Evolutionary conservation across 2,113 vertebrate genomes (phyloP).

Genomic region (Rissa tridactyla): DNA sequence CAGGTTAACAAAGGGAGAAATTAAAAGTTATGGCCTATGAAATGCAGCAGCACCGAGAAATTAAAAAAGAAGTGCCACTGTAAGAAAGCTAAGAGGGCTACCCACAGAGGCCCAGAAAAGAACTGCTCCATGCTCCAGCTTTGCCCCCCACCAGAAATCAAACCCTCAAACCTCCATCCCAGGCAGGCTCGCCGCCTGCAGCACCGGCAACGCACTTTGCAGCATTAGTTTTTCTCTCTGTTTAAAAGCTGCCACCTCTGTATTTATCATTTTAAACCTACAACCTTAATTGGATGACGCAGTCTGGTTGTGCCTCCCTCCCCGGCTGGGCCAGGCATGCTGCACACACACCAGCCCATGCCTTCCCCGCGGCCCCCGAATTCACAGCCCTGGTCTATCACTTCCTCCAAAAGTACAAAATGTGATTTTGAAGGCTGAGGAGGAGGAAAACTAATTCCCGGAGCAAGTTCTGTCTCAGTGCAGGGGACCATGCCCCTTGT

Average conservation of each 20-base stretch:
- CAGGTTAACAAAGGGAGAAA: background rate
- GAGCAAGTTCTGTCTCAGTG: background rate
- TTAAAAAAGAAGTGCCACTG: background rate
- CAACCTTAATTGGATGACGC: rapidly evolving
- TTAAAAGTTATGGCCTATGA: background rate
- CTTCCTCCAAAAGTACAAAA: background rate
- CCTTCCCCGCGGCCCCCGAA: background rate
- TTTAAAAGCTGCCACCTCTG: background rate
- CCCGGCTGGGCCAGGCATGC: rapidly evolving
- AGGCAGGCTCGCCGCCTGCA: background rate
- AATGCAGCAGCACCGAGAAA: background rate
- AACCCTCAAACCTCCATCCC: background rate
- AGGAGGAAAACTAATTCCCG: background rate
- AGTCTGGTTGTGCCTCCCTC: background rate
- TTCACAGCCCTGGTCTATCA: background rate
- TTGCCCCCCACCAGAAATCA: background rate
- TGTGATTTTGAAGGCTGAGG: background rate
- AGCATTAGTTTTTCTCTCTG: background rate
- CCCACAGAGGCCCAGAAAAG: constrained; percentile 1
- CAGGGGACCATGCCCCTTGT: background rate
- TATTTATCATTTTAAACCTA: background rate
- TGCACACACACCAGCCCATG: background rate
- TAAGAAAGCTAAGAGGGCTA: constrained; percentile 1
- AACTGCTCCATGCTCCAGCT: background rate
- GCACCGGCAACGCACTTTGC: rapidly evolving